A percentile compares a stretch with the other conserved stretches of the same genome.
phyloP scores from a whole-genome alignment of 2,113 vertebrate species.

The Platanista minor region DNA sequence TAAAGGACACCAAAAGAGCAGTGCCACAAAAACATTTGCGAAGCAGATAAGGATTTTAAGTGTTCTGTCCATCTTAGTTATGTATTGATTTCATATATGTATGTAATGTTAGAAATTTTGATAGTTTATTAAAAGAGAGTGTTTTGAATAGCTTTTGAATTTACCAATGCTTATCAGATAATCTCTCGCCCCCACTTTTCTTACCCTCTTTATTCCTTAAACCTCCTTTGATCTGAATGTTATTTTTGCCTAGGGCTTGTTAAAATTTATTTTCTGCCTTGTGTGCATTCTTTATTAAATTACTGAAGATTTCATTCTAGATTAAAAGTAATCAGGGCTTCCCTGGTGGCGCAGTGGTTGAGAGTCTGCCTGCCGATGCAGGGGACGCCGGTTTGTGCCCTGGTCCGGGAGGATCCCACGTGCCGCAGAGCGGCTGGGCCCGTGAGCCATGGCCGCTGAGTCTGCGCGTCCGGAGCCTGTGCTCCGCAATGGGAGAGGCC shows the following conservation, averaged over 20 bases:
- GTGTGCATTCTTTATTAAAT: constrained; percentile 38
- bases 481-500: too few relatives aligned
- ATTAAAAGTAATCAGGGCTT: constrained; percentile 53
- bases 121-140: background rate
- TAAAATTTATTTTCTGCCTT: constrained; percentile 46
- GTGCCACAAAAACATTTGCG: background rate
- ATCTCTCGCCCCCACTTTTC: background rate
- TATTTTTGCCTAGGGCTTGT: constrained; percentile 47
- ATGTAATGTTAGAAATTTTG: background rate
- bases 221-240: constrained; percentile 44
- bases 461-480: too few relatives aligned
- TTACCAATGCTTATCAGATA: background rate
- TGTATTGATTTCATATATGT: background rate
- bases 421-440: too few relatives aligned
- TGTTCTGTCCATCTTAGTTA: background rate
- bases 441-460: too few relatives aligned
- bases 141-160: background rate
- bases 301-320: constrained; percentile 27
- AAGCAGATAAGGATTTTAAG: background rate
- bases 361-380: too few relatives aligned
- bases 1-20: background rate
- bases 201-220: constrained; percentile 17
- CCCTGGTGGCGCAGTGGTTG: too few relatives aligned
- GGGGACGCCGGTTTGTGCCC: too few relatives aligned
- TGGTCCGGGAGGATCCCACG: too few relatives aligned